Conservation (phyloP, 2,113 vertebrate genomes). For the Xerus inauris region DNA sequence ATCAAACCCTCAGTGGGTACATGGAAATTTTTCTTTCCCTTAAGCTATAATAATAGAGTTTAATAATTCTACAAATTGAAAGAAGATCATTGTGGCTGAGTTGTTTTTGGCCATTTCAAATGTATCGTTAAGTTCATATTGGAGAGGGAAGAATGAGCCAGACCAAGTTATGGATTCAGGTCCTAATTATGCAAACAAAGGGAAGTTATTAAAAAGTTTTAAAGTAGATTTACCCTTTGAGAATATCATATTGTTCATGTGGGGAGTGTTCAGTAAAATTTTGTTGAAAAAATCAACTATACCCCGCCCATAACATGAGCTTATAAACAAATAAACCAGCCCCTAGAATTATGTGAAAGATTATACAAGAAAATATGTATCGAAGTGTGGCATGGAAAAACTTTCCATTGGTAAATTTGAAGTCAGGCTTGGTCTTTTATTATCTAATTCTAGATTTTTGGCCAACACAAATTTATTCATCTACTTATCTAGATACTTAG, state of each 20-base stretch:
- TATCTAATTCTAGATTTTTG: background rate
- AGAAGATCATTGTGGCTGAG: background rate
- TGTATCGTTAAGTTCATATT: background rate
- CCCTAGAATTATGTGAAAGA: background rate
- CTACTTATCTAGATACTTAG: background rate
- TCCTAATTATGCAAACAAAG: background rate
- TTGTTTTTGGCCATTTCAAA: background rate
- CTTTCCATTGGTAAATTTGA: background rate
- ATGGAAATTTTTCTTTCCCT: background rate
- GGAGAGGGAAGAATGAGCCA: background rate
- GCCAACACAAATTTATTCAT: background rate
- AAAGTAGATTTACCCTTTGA: background rate
- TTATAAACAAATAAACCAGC: background rate
- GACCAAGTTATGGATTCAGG: background rate
- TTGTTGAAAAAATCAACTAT: background rate
- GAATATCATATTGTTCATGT: background rate
- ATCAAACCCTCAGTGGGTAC: background rate
- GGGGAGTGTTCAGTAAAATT: background rate
- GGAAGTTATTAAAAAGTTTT: background rate
- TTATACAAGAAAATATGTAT: background rate
- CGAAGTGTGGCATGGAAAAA: background rate
- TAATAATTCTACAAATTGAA: background rate
- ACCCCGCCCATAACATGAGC: background rate
- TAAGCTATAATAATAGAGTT: background rate
- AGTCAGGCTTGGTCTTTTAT: background rate